Conservation (phyloP, 2,888 invertebrate species). For the Volucella zonaria region DNA sequence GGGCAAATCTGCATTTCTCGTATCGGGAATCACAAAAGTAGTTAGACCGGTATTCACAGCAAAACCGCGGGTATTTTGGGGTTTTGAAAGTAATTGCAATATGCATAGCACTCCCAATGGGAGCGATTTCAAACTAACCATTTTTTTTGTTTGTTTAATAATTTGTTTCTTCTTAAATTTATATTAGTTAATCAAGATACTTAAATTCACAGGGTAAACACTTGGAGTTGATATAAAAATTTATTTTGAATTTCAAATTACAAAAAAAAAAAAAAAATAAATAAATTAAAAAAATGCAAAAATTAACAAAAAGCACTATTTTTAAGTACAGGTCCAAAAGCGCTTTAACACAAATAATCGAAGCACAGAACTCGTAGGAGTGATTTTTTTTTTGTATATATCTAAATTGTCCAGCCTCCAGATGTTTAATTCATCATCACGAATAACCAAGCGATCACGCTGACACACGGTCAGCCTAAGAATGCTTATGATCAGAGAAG, state of each 20-base stretch:
- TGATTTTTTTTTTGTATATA: neutral
- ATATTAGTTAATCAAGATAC: conserved; percentile 7
- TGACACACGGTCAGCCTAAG: conserved; percentile 56
- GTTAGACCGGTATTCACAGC: conserved; percentile 51
- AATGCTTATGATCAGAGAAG: conserved; percentile 56
- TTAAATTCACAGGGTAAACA: neutral
- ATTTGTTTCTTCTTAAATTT: conserved; percentile 1
- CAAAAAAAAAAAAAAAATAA: conserved; percentile 20
- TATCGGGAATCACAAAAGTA: conserved; percentile 61
- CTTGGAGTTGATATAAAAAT: neutral
- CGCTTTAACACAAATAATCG: conserved; percentile 36
- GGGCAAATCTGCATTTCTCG: conserved; percentile 67
- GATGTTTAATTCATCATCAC: conserved; percentile 25
- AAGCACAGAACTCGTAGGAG: conserved; percentile 2
- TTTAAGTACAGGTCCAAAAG: conserved; percentile 55
- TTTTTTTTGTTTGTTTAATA: conserved; percentile 33
- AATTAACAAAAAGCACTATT: conserved; percentile 36
- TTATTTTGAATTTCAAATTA: neutral
- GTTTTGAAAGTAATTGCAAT: conserved; percentile 63
- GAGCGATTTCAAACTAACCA: conserved; percentile 52
- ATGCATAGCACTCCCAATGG: conserved; percentile 59
- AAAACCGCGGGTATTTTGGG: conserved; percentile 40
- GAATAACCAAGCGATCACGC: conserved; percentile 38
- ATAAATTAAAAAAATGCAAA: conserved; percentile 16
- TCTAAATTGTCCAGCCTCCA: conserved; percentile 1